Conservation (phyloP, 2,888 invertebrate genomes). For the Hartigia nigra region DNA sequence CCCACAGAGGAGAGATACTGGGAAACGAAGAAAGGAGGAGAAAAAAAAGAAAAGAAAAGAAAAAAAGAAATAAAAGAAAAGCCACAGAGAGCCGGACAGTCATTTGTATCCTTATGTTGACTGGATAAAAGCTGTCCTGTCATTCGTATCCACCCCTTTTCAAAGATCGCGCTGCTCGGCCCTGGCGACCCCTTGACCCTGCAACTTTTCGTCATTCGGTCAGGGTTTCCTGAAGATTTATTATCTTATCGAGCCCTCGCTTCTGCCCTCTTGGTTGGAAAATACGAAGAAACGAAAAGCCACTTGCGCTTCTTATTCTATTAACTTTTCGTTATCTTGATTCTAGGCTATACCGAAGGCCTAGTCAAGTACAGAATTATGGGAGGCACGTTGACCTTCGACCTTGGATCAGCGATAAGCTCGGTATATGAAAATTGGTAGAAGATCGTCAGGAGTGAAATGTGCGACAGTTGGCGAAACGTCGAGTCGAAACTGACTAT, state of each 20-base stretch:
- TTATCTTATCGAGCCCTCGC: slow-evolving; percentile 30
- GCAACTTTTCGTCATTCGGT: slow-evolving; percentile 47
- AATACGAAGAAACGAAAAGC: not conserved
- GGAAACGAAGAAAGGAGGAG: not conserved
- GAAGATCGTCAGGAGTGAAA: not conserved
- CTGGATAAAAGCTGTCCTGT: slow-evolving; percentile 1
- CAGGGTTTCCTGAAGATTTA: slow-evolving; percentile 45
- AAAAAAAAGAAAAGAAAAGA: not conserved
- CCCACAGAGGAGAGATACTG: not conserved
- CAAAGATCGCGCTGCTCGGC: not conserved
- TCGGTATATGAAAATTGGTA: not conserved
- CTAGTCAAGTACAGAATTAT: not conserved
- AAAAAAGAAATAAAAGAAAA: not conserved
- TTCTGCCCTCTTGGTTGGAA: not conserved
- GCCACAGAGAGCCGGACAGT: not conserved
- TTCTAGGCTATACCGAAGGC: not conserved
- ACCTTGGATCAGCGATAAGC: not conserved
- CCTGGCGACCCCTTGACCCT: slow-evolving; percentile 32
- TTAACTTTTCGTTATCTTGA: slow-evolving; percentile 24
- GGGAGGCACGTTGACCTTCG: not conserved
- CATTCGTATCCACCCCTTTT: not conserved
- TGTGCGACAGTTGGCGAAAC: not conserved
- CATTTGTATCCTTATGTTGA: slow-evolving; percentile 3
- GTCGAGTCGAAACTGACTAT: not conserved
- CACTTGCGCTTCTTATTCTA: not conserved